Base-by-base conservation (phyloP, 2,888 invertebrate species). In the Theretra japonica region DNA sequence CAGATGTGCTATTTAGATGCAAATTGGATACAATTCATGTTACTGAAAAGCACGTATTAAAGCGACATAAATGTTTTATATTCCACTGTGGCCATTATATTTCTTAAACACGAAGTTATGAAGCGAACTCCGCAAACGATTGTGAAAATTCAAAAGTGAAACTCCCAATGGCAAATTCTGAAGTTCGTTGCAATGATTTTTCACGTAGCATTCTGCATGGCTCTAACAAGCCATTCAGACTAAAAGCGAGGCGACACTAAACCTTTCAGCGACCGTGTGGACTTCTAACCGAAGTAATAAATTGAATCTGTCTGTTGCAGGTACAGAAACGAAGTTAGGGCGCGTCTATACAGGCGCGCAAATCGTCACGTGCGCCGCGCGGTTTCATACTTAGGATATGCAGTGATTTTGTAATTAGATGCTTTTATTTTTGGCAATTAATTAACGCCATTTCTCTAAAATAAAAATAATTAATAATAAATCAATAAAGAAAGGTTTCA, bases 181-280 rank as follows among this genome's bases (percentile, higher is more conserved):
- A 70, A 70, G 48, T 28, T 65, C 23, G 65, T 28, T 60, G 53
- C 53, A 60, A 50, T 28, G 30, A 50, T 53, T 70, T 70, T 60
- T 70, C 60, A 21, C 23, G 25, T 70, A 50, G 60, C 21, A 28
- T 50, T 60, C 60, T 33, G 69, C 69, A 58, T 56, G 41, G 50
- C 30, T 50, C 68, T 72, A 68, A 72, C 59, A 72, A 60, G 69
- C 59, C 59, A 69, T 72, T 69, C 59, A 68, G 68, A 58, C 19
- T 72, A 72, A 72, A 69, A 69, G 72, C 72, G n/a, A 28, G 68
- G 69, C 59, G 72, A 69, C 72, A 60, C 59, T 72, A 72, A 72
- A 72, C 69, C 71, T 68, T 69, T 69, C 53, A 68, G 58, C 69
- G 21, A 53, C 23, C 72, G 72, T 56, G 69, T 60, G 60, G 60